A percentile compares a stretch with the other conserved stretches of the same genome.
Evolutionary conservation across 2,888 invertebrate genomes (phyloP).

Genomic region (Calameuta pallipes): DNA sequence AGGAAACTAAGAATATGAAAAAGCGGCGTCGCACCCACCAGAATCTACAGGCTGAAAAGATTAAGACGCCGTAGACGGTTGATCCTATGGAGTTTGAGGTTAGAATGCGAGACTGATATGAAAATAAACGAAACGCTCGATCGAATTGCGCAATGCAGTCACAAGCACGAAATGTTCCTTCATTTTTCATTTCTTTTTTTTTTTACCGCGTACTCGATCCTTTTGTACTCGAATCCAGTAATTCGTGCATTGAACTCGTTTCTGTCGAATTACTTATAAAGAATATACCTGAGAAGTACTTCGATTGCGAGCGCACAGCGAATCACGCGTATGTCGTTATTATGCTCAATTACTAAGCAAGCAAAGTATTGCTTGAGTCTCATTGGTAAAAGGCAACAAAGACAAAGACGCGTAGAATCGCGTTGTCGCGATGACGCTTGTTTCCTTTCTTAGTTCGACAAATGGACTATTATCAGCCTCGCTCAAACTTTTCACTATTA

Average conservation of each 20-base stretch:
- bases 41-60: neutral
- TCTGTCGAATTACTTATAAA: neutral
- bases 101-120: neutral
- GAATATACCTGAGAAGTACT: neutral
- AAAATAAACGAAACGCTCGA: neutral
- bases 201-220: neutral
- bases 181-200: neutral
- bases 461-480: neutral
- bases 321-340: neutral
- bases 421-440: neutral
- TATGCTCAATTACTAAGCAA: neutral
- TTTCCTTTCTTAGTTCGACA: neutral
- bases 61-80: neutral
- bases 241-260: neutral
- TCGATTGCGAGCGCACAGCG: neutral
- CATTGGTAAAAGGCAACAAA: neutral
- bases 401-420: neutral
- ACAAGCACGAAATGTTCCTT: neutral
- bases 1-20: neutral
- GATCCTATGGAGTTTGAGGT: neutral
- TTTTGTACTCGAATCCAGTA: neutral
- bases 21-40: neutral
- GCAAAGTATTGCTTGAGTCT: neutral
- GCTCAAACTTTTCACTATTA: neutral
- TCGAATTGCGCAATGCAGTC: neutral